Evolutionary conservation across 1,140 invertebrate species (phyloP).

Genomic region (Lanistes nyassanus): DNA sequence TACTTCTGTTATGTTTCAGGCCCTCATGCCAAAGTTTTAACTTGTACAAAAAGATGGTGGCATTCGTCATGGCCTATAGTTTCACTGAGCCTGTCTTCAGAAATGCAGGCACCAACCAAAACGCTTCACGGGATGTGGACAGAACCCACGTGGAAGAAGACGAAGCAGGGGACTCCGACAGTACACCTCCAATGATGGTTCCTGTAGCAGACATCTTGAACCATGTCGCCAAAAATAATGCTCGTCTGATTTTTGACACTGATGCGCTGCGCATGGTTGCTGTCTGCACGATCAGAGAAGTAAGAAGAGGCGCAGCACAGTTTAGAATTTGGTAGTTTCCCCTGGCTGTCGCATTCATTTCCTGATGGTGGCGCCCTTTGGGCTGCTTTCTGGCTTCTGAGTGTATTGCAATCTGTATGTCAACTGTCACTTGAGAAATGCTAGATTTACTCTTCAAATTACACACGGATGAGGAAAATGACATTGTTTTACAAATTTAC

Average conservation of each 20-base stretch:
- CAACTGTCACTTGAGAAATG: too few species aligned
- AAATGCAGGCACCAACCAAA: neutral
- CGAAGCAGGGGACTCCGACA: constrained; percentile 39
- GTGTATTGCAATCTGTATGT: too few species aligned
- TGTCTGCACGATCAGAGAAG: constrained; percentile 60
- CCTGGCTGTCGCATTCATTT: neutral
- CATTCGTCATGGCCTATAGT: constrained; percentile 69
- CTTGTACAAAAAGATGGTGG: constrained; percentile 65
- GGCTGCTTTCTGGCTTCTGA: too few species aligned
- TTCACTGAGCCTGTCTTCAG: constrained; percentile 61
- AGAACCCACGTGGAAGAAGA: constrained; percentile 33
- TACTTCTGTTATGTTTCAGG: constrained; percentile 19
- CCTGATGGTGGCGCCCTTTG: too few species aligned
- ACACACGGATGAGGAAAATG: too few species aligned
- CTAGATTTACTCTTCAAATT: too few species aligned
- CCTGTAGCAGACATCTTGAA: constrained; percentile 68
- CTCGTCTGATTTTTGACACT: constrained; percentile 61
- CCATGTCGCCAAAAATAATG: constrained; percentile 66
- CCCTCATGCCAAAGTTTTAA: constrained; percentile 53
- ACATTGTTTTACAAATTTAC: too few species aligned
- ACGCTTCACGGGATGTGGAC: neutral
- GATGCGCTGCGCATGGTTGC: constrained; percentile 64
- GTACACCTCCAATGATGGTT: constrained; percentile 64
- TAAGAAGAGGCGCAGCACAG: constrained; percentile 22
- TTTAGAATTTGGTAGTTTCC: neutral